Conservation (phyloP, 2,888 invertebrate species). For the Nomada ruficornis region DNA sequence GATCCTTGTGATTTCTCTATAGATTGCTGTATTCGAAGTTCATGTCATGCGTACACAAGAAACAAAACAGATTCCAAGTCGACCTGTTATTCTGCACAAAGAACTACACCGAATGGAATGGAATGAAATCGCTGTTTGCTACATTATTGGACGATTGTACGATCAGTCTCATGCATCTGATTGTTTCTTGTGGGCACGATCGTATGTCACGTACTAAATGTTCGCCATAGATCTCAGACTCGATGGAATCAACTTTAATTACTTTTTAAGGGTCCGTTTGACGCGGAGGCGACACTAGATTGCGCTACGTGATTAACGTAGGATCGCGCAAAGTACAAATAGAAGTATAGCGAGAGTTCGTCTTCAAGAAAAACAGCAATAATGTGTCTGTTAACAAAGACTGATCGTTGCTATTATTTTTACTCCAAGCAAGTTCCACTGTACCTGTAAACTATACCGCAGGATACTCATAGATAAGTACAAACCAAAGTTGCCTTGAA, state of each 20-base stretch:
- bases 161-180: not conserved
- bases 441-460: not conserved
- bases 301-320: not conserved
- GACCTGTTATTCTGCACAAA: not conserved
- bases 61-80: not conserved
- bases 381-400: not conserved
- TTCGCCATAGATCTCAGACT: not conserved
- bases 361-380: not conserved
- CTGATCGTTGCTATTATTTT: not conserved
- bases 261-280: not conserved
- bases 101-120: too few species aligned
- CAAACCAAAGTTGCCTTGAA: constrained; percentile 66
- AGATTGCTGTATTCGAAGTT: constrained; percentile 18
- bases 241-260: not conserved
- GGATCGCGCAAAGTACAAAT: constrained; percentile 30
- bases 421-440: constrained; percentile 9
- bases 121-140: not conserved
- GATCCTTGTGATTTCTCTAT: not conserved
- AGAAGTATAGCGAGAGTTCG: constrained; percentile 9
- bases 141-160: not conserved
- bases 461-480: constrained; percentile 37
- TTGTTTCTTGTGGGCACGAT: not conserved
- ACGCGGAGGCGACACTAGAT: not conserved
- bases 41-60: constrained; percentile 12
- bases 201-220: not conserved